Conservation (phyloP, 2,113 vertebrate species). For the Crotalus tigris region DNA sequence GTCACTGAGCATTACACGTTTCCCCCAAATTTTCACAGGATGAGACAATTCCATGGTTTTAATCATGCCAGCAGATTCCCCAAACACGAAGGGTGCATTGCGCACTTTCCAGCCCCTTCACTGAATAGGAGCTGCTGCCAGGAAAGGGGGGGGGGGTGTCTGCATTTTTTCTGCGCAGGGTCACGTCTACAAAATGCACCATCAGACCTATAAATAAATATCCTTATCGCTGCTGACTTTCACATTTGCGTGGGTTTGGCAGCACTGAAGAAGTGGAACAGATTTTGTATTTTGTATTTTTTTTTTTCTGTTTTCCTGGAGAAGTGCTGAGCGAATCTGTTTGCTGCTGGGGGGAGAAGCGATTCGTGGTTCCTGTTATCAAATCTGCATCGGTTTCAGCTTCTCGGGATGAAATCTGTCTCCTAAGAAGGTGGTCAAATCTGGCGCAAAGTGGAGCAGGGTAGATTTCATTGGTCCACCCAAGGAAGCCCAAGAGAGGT, state of each 20-base stretch:
- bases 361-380: not conserved
- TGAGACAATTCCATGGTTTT: not conserved
- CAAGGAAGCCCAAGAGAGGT: not conserved
- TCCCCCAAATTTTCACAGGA: not conserved
- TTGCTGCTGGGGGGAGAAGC: not conserved
- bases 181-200: not conserved
- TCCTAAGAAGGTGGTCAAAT: not conserved
- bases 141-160: not conserved
- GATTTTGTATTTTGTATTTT: not conserved
- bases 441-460: not conserved
- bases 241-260: not conserved
- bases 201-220: not conserved
- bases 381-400: not conserved
- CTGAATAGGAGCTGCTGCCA: conserved; percentile 8
- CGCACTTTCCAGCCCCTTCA: conserved; percentile 6
- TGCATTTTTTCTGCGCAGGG: not conserved
- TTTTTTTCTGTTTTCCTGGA: not conserved
- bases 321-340: not conserved
- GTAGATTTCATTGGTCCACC: not conserved
- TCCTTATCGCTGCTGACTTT: not conserved
- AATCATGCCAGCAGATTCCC: not conserved
- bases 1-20: not conserved
- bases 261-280: conserved; percentile 12
- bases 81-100: not conserved
- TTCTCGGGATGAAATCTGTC: not conserved